These are phyloP conservation scores for Heliornis fulica DNA, from an alignment of 2,113 vertebrate genomes.

Conservation along the genomic window DNA sequence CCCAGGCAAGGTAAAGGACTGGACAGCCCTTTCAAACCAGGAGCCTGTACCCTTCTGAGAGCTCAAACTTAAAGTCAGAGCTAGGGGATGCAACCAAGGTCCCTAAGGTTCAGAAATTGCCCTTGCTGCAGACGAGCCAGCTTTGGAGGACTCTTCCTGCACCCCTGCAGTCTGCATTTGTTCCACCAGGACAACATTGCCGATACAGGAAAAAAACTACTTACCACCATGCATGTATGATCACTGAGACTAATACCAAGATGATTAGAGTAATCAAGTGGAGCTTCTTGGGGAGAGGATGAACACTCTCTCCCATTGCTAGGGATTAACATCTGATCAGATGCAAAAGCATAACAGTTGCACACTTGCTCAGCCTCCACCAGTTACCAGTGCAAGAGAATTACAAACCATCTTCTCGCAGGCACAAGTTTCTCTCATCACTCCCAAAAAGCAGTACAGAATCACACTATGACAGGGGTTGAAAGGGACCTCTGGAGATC, in stretches of 20 bases:
- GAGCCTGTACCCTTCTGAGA: background rate
- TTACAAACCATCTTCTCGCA: background rate
- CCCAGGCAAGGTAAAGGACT: background rate
- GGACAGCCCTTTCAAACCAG: background rate
- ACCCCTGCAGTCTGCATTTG: background rate
- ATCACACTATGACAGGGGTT: no score
- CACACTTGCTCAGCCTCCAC: background rate
- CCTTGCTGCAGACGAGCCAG: background rate
- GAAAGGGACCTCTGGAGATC: no score
- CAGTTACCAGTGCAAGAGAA: background rate
- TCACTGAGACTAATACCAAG: background rate
- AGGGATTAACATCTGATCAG: slow-evolving; percentile 33
- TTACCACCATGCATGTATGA: background rate
- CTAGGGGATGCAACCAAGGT: background rate
- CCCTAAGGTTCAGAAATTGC: background rate
- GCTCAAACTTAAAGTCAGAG: background rate
- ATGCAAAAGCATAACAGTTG: slow-evolving; percentile 12
- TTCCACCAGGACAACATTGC: background rate
- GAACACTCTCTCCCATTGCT: slow-evolving; percentile 13
- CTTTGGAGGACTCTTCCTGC: background rate
- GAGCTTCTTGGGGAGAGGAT: slow-evolving; percentile 9
- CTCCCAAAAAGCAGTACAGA: background rate
- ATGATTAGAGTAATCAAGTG: slow-evolving; percentile 43
- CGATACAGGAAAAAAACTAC: background rate
- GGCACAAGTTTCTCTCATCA: background rate